Evolutionary conservation across 2,888 invertebrate species (phyloP), one percentile per base, ranked within the genome.

Genomic region (Cosmorhoe ocellata): DNA sequence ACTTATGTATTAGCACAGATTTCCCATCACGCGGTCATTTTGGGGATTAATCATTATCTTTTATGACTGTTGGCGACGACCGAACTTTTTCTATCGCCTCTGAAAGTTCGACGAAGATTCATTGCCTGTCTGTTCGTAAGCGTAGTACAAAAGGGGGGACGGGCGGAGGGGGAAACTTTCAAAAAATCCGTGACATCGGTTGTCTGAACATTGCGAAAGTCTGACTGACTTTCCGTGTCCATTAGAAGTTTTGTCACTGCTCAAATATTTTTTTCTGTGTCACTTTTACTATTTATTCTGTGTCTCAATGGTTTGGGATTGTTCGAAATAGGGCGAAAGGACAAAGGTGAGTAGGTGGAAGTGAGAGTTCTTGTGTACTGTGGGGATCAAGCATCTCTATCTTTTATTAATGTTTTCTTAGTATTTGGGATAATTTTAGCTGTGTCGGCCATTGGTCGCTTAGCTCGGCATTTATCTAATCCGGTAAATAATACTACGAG

Each of bases 31-130:
- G 44, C 31, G 56, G 51, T 53, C 57, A 43, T 38, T 33, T 18
- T 26, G 47, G 30, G 46, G 49, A 62, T 62, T 53, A 62, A 62
- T 62, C 62, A 62, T 62, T 56, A 56, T 56, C 58, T 59, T 61
- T 58, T 59, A 59, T 56, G 56, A 59, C 51, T 54, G 55, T 50
- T 51, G 38, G 51, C 52, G 58, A 53, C 51, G 40, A 46, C 53
- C 56, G 32, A 74, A 75, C 64, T 73, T 74, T 71, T 69, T 67
- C 67, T 64, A 67, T 71, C 65, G 61, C 54, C 57, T 56, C 41
- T 57, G 30, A 55, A 73, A 74, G 63, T 78, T 67, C 61, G 70
- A 72, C 72, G 61, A 66, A 71, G 76, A 77, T 77, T 71, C 77
- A 76, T 74, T 62, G 71, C 61, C 62, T 58, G 57, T 63, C 66